Base-by-base conservation (phyloP, 2,888 invertebrate species). In the Petrolisthes manimaculis region DNA sequence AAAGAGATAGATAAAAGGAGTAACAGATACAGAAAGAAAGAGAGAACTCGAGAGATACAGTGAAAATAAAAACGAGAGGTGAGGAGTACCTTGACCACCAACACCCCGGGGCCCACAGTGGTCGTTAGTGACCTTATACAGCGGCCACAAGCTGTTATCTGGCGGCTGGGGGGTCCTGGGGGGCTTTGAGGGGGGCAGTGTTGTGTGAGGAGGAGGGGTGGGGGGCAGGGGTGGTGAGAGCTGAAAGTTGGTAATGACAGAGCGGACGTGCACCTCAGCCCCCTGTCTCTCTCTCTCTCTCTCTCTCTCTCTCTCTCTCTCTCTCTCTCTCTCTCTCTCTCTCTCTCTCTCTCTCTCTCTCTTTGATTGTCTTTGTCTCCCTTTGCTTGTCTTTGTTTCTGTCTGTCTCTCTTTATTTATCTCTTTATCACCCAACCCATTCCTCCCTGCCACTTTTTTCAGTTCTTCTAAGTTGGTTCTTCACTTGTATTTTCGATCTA, bases 91-190 rank as follows among this genome's bases (percentile, higher is more conserved):
- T 24, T 77, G 75, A 71, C 77, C 77, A 61, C 56, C 56, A 61
- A 18, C 51, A 37, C 56, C 77, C 84, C 37, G n/a, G 61, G 84
- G 78, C 77, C 84, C 84, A n/a, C 77, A 21, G 61, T 77, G 84
- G 77, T 84, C 84, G 61, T 84, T 84, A 77, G 84, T 84, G 78
- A 84, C 84, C 84, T 84, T 84, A 84, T 84, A 84, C 61, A 84
- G 84, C 77, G 84, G 84, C 84, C 77, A 84, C 84, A 77, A 67
- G 84, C 78, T 84, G 77, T 84, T 84, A 84, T 84, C 84, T 84
- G 84, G 55, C 84, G 84, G 84, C 61, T 56, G 78, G 77, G n/a
- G 84, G 84, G 84, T 61, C 61, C 84, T 61, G 61, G 14, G 53
- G 67, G 77, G 74, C 77, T 71, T 37, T 37, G 37, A 37, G 37